Evolutionary conservation across 2,113 vertebrate genomes (phyloP).

Genomic region (Lucifuga dentata): DNA sequence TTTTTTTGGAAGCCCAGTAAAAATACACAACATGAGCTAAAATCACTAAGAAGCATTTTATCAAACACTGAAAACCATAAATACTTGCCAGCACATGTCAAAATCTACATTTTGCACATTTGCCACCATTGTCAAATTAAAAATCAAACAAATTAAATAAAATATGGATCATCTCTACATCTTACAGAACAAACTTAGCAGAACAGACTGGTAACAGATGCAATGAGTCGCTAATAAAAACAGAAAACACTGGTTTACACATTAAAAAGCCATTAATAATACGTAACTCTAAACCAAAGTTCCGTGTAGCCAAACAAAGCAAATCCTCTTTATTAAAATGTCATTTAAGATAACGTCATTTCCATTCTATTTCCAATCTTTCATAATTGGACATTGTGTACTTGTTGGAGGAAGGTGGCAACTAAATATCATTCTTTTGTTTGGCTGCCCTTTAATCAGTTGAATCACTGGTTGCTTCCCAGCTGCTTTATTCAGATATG

Average conservation of each 20-base stretch:
- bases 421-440: constrained; percentile 56
- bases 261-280: background rate
- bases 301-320: background rate
- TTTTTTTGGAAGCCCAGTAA: constrained; percentile 10
- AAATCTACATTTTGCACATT: background rate
- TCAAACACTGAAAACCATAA: background rate
- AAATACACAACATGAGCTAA: background rate
- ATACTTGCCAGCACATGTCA: background rate
- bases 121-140: background rate
- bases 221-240: background rate
- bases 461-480: constrained; percentile 42
- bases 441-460: constrained; percentile 44
- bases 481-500: constrained; percentile 29
- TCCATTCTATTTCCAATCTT: background rate
- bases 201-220: background rate
- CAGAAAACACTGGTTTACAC: background rate
- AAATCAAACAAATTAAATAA: background rate
- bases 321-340: constrained; percentile 24
- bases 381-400: background rate
- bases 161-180: constrained; percentile 1
- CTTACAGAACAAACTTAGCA: constrained; percentile 6
- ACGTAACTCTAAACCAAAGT: background rate
- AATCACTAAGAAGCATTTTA: background rate
- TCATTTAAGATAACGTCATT: constrained; percentile 22
- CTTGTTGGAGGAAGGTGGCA: constrained; percentile 9